Conservation (phyloP, 2,888 invertebrate species). For the Nysson spinosus region DNA sequence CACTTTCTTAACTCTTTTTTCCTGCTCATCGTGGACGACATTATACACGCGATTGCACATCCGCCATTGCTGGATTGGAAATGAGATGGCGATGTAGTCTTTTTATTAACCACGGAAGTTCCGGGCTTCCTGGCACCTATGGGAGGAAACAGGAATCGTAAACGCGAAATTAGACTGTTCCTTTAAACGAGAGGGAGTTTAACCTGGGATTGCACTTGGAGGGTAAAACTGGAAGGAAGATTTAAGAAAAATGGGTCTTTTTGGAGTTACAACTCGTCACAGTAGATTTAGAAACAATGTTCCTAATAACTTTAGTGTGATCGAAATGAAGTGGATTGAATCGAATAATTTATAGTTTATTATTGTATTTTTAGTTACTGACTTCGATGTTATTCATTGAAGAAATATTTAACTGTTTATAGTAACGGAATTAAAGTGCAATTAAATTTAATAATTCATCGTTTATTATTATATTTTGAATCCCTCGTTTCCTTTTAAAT, state of each 20-base stretch:
- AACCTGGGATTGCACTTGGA: neutral
- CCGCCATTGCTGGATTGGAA: constrained; percentile 6
- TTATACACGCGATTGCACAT: constrained; percentile 14
- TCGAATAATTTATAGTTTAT: too few species aligned
- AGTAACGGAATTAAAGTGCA: too few species aligned
- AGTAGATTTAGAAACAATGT: too few species aligned
- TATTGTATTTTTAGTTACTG: too few species aligned
- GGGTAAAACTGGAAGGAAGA: neutral
- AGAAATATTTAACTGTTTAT: too few species aligned
- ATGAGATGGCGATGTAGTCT: neutral
- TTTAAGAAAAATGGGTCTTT: neutral
- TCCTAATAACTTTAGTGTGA: too few species aligned
- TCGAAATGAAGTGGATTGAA: too few species aligned
- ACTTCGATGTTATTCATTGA: too few species aligned
- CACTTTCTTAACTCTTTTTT: neutral
- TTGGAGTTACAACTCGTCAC: too few species aligned
- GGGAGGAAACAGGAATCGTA: neutral
- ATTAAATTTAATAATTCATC: too few species aligned
- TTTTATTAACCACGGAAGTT: constrained; percentile 10
- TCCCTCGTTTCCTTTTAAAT: too few species aligned
- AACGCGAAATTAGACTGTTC: constrained; percentile 6
- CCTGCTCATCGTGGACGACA: neutral
- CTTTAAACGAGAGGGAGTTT: constrained; percentile 1
- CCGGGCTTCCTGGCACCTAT: neutral
- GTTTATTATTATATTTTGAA: too few species aligned